Conservation (phyloP, 1,140 invertebrate genomes). For the Papilio dardanus region DNA sequence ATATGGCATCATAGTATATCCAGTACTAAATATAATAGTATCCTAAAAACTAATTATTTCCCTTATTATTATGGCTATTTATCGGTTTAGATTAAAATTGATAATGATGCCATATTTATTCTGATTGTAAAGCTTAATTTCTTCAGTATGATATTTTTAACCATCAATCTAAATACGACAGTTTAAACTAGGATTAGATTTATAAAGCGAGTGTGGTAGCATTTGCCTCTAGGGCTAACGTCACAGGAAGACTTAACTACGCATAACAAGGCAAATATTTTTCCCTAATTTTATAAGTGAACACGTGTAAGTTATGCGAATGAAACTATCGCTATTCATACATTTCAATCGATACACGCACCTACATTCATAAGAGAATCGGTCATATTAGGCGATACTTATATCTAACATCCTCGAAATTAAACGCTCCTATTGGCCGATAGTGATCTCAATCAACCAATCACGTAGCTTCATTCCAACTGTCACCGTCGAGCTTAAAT, state of each 20-base stretch:
- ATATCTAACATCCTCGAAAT: slow-evolving; percentile 8
- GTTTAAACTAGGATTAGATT: slow-evolving; percentile 54
- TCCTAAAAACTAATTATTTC: slow-evolving; percentile 53
- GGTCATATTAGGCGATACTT: slow-evolving; percentile 10
- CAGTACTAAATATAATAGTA: slow-evolving; percentile 49
- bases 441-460: not conserved
- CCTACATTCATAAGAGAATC: slow-evolving; percentile 23
- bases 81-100: slow-evolving; percentile 34
- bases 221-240: not conserved
- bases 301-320: slow-evolving; percentile 33
- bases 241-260: slow-evolving; percentile 35
- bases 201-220: too few species aligned
- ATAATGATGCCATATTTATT: slow-evolving; percentile 43
- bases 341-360: slow-evolving; percentile 1
- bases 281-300: slow-evolving; percentile 30
- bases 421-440: not conserved
- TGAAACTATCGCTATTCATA: not conserved
- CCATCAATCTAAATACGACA: slow-evolving; percentile 73
- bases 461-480: not conserved
- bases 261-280: slow-evolving; percentile 30
- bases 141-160: slow-evolving; percentile 24
- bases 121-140: slow-evolving; percentile 39
- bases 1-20: slow-evolving; percentile 49
- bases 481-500: not conserved
- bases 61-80: slow-evolving; percentile 41